Evolutionary conservation across 2,113 vertebrate species (phyloP).

Genomic region (Zapus hudsonius): DNA sequence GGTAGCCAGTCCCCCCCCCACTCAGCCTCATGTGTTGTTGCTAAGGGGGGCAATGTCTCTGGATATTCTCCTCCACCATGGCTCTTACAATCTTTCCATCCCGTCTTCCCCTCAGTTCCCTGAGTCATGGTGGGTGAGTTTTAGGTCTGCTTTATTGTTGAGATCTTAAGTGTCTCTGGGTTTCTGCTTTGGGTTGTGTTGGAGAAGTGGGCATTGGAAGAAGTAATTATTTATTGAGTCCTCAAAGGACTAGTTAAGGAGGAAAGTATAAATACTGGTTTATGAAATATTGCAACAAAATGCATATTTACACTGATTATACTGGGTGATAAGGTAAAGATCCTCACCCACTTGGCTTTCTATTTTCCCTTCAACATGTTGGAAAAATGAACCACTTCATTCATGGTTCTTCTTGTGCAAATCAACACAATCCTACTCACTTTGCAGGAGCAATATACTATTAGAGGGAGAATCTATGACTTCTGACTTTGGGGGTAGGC

Average conservation of each 20-base stretch:
- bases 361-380: neutral
- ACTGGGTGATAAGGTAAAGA: neutral
- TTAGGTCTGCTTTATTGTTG: too few species aligned
- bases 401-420: neutral
- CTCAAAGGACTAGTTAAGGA: neutral
- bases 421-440: neutral
- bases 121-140: too few species aligned
- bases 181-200: neutral
- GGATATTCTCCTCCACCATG: too few species aligned
- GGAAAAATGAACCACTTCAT: neutral
- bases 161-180: too few species aligned
- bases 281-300: neutral
- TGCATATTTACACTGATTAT: neutral
- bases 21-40: too few species aligned
- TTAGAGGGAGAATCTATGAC: neutral
- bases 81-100: too few species aligned
- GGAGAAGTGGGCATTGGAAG: neutral
- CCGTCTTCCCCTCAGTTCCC: too few species aligned
- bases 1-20: too few species aligned
- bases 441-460: neutral
- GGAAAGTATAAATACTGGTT: neutral
- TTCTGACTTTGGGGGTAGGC: neutral
- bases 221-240: neutral
- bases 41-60: too few species aligned
- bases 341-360: neutral